These are phyloP conservation scores for Elysia chlorotica DNA, from an alignment of 1,140 invertebrate genomes.

Conservation along the genomic window DNA sequence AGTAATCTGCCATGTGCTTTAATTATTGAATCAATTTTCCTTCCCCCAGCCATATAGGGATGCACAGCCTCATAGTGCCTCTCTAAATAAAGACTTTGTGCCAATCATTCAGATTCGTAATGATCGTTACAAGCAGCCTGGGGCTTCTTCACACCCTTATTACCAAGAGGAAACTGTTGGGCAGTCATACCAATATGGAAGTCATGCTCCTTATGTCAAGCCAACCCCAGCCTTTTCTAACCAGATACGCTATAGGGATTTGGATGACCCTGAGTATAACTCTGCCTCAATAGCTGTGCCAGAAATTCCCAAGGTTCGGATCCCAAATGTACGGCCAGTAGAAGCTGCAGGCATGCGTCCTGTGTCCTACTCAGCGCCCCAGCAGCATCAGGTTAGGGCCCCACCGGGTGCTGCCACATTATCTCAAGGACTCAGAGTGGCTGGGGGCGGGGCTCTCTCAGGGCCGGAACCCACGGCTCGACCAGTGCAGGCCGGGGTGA, in stretches of 20 bases:
- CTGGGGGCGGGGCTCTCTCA: neutral
- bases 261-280: slow-evolving; percentile 16
- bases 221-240: neutral
- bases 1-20: too few species aligned
- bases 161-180: neutral
- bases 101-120: slow-evolving; percentile 24
- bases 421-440: neutral
- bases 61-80: too few species aligned
- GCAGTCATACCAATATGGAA: too few species aligned
- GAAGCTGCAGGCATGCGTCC: neutral
- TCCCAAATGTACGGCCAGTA: neutral
- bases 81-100: slow-evolving; percentile 1
- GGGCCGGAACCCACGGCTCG: slow-evolving; percentile 9
- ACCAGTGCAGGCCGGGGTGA: neutral
- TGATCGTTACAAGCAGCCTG: slow-evolving; percentile 13
- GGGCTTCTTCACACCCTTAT: neutral
- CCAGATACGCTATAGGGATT: slow-evolving; percentile 3
- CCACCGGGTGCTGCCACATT: slow-evolving; percentile 14
- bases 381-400: neutral
- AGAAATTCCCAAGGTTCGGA: slow-evolving; percentile 13
- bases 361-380: neutral
- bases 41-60: neutral
- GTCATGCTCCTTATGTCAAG: too few species aligned
- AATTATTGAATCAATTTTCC: too few species aligned
- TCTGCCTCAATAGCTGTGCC: slow-evolving; percentile 6